phyloP scores from a whole-genome alignment of 2,113 vertebrate genomes.

The Pituophis catenifer region DNA sequence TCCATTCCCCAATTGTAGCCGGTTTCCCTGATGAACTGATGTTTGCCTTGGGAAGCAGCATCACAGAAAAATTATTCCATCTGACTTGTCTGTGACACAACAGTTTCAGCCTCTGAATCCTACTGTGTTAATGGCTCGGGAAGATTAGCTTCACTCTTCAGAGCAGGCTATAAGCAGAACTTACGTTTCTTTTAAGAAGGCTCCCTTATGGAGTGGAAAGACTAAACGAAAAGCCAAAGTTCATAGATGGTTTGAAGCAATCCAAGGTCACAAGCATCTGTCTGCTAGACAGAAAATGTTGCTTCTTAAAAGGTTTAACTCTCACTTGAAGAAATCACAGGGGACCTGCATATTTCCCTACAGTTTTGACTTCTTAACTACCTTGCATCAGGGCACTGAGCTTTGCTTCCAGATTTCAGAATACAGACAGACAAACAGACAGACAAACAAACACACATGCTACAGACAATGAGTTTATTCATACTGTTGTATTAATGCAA shows the following conservation, averaged over 20 bases:
- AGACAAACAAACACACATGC: no score
- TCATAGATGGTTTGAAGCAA: conserved; percentile 1
- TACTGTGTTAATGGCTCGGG: not conserved
- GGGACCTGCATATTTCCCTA: not conserved
- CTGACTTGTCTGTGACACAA: not conserved
- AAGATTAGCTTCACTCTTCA: not conserved
- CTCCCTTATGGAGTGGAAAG: not conserved
- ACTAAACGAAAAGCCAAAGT: not conserved
- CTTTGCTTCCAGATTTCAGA: not conserved
- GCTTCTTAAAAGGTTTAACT: not conserved
- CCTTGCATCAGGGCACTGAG: not conserved
- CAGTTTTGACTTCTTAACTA: not conserved
- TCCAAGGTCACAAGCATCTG: not conserved
- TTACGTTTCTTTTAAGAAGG: not conserved
- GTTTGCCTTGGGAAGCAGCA: not conserved
- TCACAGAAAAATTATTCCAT: not conserved
- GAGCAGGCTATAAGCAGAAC: not conserved
- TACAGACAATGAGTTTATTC: not conserved
- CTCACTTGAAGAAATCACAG: not conserved
- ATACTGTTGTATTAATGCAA: not conserved
- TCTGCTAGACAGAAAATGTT: not conserved
- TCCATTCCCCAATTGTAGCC: not conserved
- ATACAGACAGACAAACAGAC: not conserved
- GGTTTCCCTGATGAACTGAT: not conserved
- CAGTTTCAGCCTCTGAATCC: not conserved